Percentiles rank a stretch among this genome's conserved stretches.
Evolutionary conservation across 2,113 vertebrate species (phyloP).

Genomic region (Poeciliopsis retropinna): DNA sequence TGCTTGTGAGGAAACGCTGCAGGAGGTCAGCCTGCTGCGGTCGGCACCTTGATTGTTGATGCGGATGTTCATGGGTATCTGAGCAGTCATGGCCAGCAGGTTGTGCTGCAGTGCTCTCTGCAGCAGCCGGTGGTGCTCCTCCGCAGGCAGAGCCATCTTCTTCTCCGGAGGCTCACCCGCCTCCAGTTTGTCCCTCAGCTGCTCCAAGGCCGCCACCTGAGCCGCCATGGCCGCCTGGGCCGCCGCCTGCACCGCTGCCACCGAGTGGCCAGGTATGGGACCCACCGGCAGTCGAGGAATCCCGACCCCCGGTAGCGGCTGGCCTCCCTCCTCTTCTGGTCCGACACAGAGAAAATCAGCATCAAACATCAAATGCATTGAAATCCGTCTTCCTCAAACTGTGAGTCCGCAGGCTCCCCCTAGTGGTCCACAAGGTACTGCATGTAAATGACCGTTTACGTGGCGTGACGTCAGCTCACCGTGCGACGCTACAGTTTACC

Average conservation of each 20-base stretch:
- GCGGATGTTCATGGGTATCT: constrained; percentile 97
- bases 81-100: constrained; percentile 92
- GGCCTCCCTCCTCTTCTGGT: constrained; percentile 87
- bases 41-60: constrained; percentile 93
- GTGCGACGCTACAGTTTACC: no score
- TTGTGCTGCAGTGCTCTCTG: constrained; percentile 96
- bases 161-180: constrained; percentile 93
- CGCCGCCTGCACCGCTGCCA: constrained; percentile 84
- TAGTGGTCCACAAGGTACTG: no score
- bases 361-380: neutral
- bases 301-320: constrained; percentile 72
- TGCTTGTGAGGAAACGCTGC: neutral
- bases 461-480: no score
- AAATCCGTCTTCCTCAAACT: no score
- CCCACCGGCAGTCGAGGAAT: constrained; percentile 82
- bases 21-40: neutral
- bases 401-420: no score
- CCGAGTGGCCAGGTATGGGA: constrained; percentile 83
- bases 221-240: constrained; percentile 87
- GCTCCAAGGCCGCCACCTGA: constrained; percentile 91
- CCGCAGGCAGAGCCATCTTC: constrained; percentile 88
- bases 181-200: constrained; percentile 95
- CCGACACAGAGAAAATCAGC: neutral
- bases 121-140: constrained; percentile 93
- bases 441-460: no score